These are phyloP conservation scores for Eonycteris spelaea DNA, from an alignment of 2,113 vertebrate species.

Conservation along the genomic window DNA sequence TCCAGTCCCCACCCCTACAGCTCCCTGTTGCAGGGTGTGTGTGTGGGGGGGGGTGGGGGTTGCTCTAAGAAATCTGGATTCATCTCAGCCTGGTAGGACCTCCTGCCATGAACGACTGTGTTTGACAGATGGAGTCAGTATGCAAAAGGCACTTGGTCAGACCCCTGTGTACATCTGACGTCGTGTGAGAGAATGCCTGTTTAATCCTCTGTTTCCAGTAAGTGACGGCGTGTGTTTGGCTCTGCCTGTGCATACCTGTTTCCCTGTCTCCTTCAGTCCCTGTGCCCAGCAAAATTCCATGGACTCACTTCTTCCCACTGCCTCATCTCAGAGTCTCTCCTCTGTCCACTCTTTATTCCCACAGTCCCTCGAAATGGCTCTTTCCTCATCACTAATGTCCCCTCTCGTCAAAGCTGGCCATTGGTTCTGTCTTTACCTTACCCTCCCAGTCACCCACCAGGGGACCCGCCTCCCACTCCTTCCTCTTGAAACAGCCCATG, in stretches of 20 bases:
- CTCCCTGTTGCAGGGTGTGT: not conserved
- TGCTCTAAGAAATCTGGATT: not conserved
- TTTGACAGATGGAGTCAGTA: not conserved
- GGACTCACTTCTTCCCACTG: not conserved
- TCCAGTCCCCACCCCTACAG: too few relatives aligned
- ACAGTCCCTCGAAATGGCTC: not conserved
- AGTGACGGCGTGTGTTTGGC: not conserved
- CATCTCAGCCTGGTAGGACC: not conserved
- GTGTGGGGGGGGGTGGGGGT: too few relatives aligned
- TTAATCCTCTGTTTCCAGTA: not conserved
- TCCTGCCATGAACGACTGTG: not conserved
- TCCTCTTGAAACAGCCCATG: not conserved
- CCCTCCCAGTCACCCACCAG: not conserved
- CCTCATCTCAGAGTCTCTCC: not conserved
- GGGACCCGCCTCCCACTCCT: not conserved
- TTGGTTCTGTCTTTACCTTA: not conserved
- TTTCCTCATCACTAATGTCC: not conserved
- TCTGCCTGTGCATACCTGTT: not conserved
- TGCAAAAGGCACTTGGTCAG: not conserved
- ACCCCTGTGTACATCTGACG: not conserved
- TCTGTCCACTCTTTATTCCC: not conserved
- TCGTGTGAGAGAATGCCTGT: rapidly evolving
- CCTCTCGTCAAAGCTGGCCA: not conserved
- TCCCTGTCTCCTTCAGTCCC: not conserved
- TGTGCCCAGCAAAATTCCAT: rapidly evolving